phyloP scores from a whole-genome alignment of 2,888 invertebrate genomes.

The Anaspis maculata region DNA sequence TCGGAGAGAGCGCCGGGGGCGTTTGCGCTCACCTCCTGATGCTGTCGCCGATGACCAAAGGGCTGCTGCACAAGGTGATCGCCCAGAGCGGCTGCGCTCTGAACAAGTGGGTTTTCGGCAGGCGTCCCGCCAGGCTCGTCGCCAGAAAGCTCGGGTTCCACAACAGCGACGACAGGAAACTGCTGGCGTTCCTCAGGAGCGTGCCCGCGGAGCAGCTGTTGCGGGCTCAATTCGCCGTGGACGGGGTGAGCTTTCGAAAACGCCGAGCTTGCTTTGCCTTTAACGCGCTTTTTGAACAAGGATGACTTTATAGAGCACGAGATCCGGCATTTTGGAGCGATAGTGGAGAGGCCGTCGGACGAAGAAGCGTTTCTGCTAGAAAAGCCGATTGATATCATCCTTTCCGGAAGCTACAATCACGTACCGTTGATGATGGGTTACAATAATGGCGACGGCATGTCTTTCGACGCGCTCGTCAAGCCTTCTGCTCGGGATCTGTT shows the following conservation, averaged over 20 bases:
- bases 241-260: too few relatives aligned
- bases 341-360: conserved; percentile 20
- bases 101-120: conserved; percentile 19
- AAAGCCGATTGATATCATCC: conserved; percentile 27
- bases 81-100: conserved; percentile 25
- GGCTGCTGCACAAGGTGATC: conserved; percentile 26
- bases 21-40: conserved; percentile 42
- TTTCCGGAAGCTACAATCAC: conserved; percentile 31
- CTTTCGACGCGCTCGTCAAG: conserved; percentile 11
- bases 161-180: conserved; percentile 8
- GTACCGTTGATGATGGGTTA: conserved; percentile 38
- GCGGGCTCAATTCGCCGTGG: conserved; percentile 9
- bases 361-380: conserved; percentile 29
- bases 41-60: conserved; percentile 40
- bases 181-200: conserved; percentile 12
- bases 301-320: conserved; percentile 7
- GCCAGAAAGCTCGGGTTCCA: conserved; percentile 7
- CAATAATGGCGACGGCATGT: conserved; percentile 33
- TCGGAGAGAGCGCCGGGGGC: conserved; percentile 46
- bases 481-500: conserved; percentile 10
- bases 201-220: conserved; percentile 15
- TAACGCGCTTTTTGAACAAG: conserved; percentile 1
- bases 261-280: neutral
- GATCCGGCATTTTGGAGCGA: conserved; percentile 19
- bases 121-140: conserved; percentile 3